Evolutionary conservation across 2,797 vertebrate genomes (phyloP), one percentile per base, ranked within the genome.

Genomic region (Eurystomus glaucurus): DNA sequence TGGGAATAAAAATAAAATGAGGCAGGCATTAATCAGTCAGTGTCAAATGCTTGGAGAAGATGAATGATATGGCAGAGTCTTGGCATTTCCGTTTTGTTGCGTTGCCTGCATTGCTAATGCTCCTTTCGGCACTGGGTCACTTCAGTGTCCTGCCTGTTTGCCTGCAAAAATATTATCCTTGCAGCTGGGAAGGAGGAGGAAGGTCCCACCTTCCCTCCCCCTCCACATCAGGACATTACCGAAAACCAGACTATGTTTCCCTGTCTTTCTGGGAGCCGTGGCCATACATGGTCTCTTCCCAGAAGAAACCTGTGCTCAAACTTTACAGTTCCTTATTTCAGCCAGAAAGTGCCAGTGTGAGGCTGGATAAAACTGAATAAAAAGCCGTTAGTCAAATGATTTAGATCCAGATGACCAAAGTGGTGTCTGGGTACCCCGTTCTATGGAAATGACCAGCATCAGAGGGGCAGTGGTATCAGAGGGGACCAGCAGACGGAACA

Each of bases 101-200:
- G 0, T 95, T 78, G 55, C n/a, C 91, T 94, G 91, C 84, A 58
- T 65, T 88, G 92, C 94, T 96, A 96, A 89, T 85, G 82, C 83
- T 86, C 91, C 68, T 85, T 85, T 89, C 4, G 1, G 88, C 90
- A 85, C 81, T 0, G 83, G 91, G 84, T 91, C 69, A 93, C 90
- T 95, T 93, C 74, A 64, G 22, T 28, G 65, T 95, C 97, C 95
- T 93, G 92, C 87, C 81, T 96, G 7, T 80, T 93, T 95, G 96
- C 92, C 90, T 96, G 88, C 85, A 97, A 98, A 95, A 98, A 97
- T 98, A 98, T 96, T 97, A 96, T 97, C 94, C 90, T 97, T 97
- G 93, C 68, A 94, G 76, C 43, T 28, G 51, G 50, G 75, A 46
- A 95, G 70, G 33, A 83, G 58, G 70, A 65, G n/a, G 51, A 93